phyloP scores from a whole-genome alignment of 2,797 vertebrate species.

The Falco rusticolus region DNA sequence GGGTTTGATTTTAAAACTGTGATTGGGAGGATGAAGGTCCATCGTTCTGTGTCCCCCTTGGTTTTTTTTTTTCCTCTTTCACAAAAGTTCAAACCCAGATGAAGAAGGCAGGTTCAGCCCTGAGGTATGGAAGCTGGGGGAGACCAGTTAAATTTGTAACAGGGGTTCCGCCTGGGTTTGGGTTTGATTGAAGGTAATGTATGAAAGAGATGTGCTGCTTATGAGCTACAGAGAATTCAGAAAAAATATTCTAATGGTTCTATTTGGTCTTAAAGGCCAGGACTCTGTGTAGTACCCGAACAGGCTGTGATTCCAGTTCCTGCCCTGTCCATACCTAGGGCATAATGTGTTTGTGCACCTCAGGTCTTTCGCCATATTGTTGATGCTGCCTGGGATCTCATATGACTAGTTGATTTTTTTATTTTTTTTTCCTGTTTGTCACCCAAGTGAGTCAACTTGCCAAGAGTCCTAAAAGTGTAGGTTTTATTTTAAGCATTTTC shows the following conservation, averaged over 20 bases:
- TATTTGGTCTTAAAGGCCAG: background rate
- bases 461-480: background rate
- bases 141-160: background rate
- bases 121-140: background rate
- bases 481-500: constrained; percentile 16
- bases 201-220: background rate
- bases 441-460: background rate
- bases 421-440: background rate
- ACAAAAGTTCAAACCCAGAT: background rate
- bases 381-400: background rate
- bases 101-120: background rate
- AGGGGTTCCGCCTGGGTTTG: background rate
- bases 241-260: background rate
- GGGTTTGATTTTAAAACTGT: background rate
- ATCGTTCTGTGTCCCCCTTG: no score
- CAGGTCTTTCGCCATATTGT: background rate
- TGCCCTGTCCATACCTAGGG: background rate
- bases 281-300: background rate
- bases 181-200: background rate
- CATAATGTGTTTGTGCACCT: background rate
- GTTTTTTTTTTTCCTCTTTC: background rate
- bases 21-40: background rate
- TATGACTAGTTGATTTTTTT: background rate
- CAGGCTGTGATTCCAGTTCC: background rate
- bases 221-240: background rate